A percentile compares a stretch with the other conserved stretches of the same genome.
Conservation (phyloP, 2,113 vertebrate genomes). For the Psephotus haematonotus region DNA sequence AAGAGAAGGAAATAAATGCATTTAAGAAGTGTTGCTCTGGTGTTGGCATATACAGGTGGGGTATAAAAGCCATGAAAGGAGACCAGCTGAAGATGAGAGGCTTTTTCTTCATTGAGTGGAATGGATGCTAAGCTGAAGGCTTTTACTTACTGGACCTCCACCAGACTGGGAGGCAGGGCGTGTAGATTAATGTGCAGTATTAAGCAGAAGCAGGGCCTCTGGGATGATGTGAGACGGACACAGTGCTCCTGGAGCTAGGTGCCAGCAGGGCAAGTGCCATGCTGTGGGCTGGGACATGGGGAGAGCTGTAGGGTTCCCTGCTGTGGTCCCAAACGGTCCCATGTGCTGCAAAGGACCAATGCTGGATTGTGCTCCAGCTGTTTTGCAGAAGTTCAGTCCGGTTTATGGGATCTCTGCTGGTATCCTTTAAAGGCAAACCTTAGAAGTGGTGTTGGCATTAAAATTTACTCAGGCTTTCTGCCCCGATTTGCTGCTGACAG, state of each 20-base stretch:
- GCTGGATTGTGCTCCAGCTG: background rate
- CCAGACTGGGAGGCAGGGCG: background rate
- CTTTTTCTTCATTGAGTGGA: background rate
- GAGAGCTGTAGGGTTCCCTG: background rate
- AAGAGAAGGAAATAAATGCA: background rate
- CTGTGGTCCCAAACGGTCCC: rapidly evolving
- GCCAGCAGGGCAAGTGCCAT: rapidly evolving
- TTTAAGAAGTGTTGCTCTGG: background rate
- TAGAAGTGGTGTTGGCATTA: background rate
- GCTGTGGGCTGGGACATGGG: background rate
- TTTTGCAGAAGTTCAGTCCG: rapidly evolving
- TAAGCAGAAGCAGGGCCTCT: background rate
- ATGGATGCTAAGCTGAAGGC: background rate
- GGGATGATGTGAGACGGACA: rapidly evolving
- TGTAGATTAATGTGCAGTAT: background rate
- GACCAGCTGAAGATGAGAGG: background rate
- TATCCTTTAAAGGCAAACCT: background rate
- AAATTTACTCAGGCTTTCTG: background rate
- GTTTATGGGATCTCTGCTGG: background rate
- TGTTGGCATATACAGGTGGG: rapidly evolving
- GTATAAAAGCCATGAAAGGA: background rate
- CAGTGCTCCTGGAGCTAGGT: rapidly evolving
- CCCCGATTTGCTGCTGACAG: background rate
- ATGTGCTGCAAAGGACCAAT: rapidly evolving
- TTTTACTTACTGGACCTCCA: background rate